Evolutionary conservation across 2,888 invertebrate species (phyloP), one percentile per base, ranked within the genome.

Genomic region (Phymatocera aterrima): DNA sequence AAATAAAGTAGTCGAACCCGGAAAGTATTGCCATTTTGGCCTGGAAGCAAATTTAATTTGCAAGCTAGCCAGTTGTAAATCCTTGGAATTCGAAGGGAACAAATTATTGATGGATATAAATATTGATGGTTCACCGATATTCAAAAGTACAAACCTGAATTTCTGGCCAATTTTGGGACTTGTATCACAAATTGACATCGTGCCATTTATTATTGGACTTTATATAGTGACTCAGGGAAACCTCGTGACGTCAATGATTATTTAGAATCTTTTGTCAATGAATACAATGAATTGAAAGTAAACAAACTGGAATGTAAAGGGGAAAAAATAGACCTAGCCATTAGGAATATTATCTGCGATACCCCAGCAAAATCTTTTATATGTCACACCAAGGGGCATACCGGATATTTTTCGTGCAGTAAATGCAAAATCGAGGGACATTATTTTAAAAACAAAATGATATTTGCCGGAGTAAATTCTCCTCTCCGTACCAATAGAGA

Each of bases 281-380:
- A 61, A 34, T 28, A 28, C 12, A n/a, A 12, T 5, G 12, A 0
- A 12, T n/a, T 61, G 6, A 34, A 31, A 31, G 12, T 5, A 5
- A 34, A 34, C 34, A 31, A 31, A n/a, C 31, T 61, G 28, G 61
- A 61, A 61, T n/a, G 34, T n/a, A 3, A 12, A 31, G 75, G 77
- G 15, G 21, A 51, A n/a, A 48, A 51, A 24, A 40, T 77, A 60
- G 34, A 51, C 57, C 61, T 83, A 24, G 21, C 65, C 54, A 80
- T 83, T 64, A 57, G 57, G 40, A 51, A 28, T 6, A 80, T 82
- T 64, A 78, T 78, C 31, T 80, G 77, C 77, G 82, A 83, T 51
- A 77, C 81, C 34, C 83, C 82, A 6, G 82, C 83, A 8, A 79
- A 79, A 65, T 57, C 82, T 24, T 82, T 77, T 77, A 64, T 83